phyloP scores from a whole-genome alignment of 1,140 invertebrate species.

The Holcopasites calliopsidis region DNA sequence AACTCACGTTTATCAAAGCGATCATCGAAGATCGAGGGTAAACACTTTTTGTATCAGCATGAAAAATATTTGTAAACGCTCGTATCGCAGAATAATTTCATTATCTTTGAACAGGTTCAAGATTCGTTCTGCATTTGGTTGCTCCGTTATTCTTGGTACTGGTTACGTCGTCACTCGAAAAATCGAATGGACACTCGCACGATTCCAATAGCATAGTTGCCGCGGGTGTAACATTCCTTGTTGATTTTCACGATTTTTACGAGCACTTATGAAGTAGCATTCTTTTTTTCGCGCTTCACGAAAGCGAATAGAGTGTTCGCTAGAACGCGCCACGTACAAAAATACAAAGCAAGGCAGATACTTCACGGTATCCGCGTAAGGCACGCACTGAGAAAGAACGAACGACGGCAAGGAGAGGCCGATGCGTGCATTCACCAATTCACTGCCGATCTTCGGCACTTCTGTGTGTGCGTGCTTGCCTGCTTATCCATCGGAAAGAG shows the following conservation, averaged over 20 bases:
- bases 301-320: background rate
- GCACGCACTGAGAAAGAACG: constrained; percentile 62
- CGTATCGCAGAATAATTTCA: background rate
- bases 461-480: constrained; percentile 5
- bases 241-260: background rate
- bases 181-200: constrained; percentile 13
- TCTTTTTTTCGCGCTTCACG: background rate
- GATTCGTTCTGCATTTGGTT: background rate
- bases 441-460: constrained; percentile 41
- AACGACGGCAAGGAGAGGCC: constrained; percentile 46
- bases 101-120: background rate
- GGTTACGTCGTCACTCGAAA: constrained; percentile 20
- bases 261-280: background rate
- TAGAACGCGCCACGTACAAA: constrained; percentile 48
- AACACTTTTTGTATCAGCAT: background rate
- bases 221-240: background rate
- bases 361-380: constrained; percentile 53
- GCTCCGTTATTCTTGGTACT: constrained; percentile 16
- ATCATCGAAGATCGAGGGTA: background rate
- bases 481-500: constrained; percentile 40
- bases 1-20: background rate
- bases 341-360: constrained; percentile 21
- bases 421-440: constrained; percentile 57
- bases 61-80: background rate
- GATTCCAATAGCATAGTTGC: constrained; percentile 16